These are phyloP conservation scores for Triplophysa dalaica DNA, from an alignment of 2,113 vertebrate genomes.

Conservation along the genomic window DNA sequence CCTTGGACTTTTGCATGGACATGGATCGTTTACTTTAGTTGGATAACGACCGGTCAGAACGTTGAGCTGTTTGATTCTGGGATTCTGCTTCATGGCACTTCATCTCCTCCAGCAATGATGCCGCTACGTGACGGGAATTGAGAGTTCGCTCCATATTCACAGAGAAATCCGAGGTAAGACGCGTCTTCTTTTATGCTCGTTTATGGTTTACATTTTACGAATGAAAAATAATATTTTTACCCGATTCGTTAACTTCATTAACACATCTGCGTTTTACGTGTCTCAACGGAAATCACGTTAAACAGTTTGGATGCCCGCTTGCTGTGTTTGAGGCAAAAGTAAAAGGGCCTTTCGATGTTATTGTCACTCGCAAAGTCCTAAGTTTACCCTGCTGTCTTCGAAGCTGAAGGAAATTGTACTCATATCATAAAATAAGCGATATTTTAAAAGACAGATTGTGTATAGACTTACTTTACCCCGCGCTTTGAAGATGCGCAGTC, in stretches of 20 bases:
- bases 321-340: not conserved
- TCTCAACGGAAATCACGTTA: not conserved
- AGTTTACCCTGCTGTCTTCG: not conserved
- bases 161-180: slow-evolving; percentile 70
- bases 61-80: slow-evolving; percentile 60
- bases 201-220: not conserved
- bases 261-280: not conserved
- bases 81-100: slow-evolving; percentile 72
- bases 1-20: slow-evolving; percentile 62
- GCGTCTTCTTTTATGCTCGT: not conserved
- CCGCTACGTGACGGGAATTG: slow-evolving; percentile 70
- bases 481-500: slow-evolving; percentile 3
- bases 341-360: not conserved
- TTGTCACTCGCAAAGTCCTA: not conserved
- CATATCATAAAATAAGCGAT: not conserved
- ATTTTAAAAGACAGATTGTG: not conserved
- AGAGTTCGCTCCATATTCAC: slow-evolving; percentile 56
- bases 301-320: not conserved
- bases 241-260: not conserved
- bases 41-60: slow-evolving; percentile 67
- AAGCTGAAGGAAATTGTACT: not conserved
- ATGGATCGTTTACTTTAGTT: slow-evolving; percentile 71
- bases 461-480: not conserved
- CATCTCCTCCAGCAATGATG: slow-evolving; percentile 73
- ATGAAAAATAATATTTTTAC: not conserved